Evolutionary conservation across 1,140 invertebrate species (phyloP).

Genomic region (Drosophila tani): DNA sequence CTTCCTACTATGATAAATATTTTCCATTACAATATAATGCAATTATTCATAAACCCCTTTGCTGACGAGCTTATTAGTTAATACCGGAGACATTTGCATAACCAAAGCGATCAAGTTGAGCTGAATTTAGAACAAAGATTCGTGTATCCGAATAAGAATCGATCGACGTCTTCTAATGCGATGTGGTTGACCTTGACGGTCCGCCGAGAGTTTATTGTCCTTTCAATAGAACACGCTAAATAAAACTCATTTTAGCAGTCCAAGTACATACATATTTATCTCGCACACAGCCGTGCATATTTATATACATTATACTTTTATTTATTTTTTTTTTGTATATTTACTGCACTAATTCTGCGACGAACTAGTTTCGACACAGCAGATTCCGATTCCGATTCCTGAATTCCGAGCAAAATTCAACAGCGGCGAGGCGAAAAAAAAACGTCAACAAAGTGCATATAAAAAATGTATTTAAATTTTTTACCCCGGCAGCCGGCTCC

Average conservation of each 20-base stretch:
- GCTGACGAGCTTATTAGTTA: not conserved
- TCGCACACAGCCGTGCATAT: conserved; percentile 52
- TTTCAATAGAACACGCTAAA: conserved; percentile 83
- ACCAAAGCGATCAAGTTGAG: conserved; percentile 6
- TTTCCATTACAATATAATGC: too few relatives aligned
- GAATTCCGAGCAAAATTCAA: conserved; percentile 40
- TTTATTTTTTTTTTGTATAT: conserved; percentile 48
- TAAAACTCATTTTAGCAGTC: conserved; percentile 63
- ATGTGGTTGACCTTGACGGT: conserved; percentile 77
- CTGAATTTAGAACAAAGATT: conserved; percentile 22
- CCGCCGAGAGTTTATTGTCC: conserved; percentile 79
- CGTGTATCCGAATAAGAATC: conserved; percentile 30
- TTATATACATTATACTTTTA: conserved; percentile 41
- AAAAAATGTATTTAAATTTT: conserved; percentile 73
- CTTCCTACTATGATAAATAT: not conserved
- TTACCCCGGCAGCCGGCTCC: conserved; percentile 31
- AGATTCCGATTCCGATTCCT: conserved; percentile 61
- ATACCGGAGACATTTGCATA: conserved; percentile 21
- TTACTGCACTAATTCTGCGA: conserved; percentile 75
- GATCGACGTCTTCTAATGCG: conserved; percentile 65
- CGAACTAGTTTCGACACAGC: conserved; percentile 70
- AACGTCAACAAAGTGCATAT: conserved; percentile 72
- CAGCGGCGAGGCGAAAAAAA: conserved; percentile 14
- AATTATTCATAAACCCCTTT: not conserved
- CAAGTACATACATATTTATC: conserved; percentile 33